A percentile compares a stretch with the other conserved stretches of the same genome.
phyloP scores from a whole-genome alignment of 2,888 invertebrate species.

The Notodonta dromedarius region DNA sequence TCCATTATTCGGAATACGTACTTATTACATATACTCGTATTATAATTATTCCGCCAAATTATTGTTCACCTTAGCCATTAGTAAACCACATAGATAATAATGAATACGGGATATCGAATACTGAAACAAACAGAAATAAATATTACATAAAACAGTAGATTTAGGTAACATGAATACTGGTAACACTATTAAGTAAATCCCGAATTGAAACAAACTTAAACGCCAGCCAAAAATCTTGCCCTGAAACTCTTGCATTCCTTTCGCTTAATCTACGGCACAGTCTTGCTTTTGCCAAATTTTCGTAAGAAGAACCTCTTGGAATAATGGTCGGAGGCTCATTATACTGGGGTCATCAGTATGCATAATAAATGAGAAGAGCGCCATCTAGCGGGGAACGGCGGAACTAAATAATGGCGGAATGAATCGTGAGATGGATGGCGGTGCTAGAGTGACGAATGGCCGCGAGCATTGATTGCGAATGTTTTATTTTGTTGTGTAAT shows the following conservation, averaged over 20 bases:
- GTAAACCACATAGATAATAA: no score
- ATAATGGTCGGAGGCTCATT: slow-evolving; percentile 81
- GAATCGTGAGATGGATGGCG: slow-evolving; percentile 63
- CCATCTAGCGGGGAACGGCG: slow-evolving; percentile 70
- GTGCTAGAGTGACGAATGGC: slow-evolving; percentile 52
- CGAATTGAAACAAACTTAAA: slow-evolving; percentile 40
- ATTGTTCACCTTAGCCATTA: no score
- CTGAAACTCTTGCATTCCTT: slow-evolving; percentile 55
- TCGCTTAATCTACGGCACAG: slow-evolving; percentile 59
- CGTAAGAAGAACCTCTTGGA: slow-evolving; percentile 62
- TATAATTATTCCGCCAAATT: no score
- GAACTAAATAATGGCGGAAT: slow-evolving; percentile 64
- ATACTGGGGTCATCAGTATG: slow-evolving; percentile 89
- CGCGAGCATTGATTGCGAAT: slow-evolving; percentile 28
- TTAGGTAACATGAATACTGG: no score
- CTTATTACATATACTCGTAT: no score
- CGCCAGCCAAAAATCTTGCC: slow-evolving; percentile 32
- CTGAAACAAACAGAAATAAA: no score
- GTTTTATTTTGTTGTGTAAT: slow-evolving; percentile 38
- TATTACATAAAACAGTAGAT: no score
- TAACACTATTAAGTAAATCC: slow-evolving; percentile 12
- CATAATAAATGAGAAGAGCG: slow-evolving; percentile 88
- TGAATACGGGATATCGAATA: no score
- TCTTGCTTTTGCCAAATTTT: slow-evolving; percentile 67
- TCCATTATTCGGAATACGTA: no score